These are phyloP conservation scores for Macrosteles quadrilineatus DNA, from an alignment of 1,140 invertebrate genomes.

Conservation along the genomic window DNA sequence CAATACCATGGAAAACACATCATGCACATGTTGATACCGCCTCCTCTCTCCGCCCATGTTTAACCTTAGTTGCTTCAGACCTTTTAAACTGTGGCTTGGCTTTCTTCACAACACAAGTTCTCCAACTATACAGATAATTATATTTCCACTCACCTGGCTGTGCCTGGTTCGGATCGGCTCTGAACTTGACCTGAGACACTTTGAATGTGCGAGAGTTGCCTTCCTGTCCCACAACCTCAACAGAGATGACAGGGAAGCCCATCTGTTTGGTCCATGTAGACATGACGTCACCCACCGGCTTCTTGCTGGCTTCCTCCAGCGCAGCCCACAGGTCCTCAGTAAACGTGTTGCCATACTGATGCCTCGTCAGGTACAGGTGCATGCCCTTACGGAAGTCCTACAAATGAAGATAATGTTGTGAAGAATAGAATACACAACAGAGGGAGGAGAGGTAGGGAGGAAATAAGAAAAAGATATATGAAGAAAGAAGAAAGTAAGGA, in stretches of 20 bases:
- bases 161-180: slow-evolving; percentile 57
- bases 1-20: too few species aligned
- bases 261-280: slow-evolving; percentile 92
- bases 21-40: too few species aligned
- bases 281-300: slow-evolving; percentile 92
- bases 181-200: slow-evolving; percentile 83
- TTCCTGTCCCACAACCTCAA: slow-evolving; percentile 42
- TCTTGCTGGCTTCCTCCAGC: slow-evolving; percentile 84
- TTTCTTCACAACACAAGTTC: too few species aligned
- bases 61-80: too few species aligned
- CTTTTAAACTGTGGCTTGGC: too few species aligned
- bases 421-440: too few species aligned
- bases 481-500: too few species aligned
- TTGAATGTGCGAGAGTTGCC: slow-evolving; percentile 65
- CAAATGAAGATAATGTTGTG: slow-evolving; percentile 37
- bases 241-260: slow-evolving; percentile 78
- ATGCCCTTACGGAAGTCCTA: slow-evolving; percentile 92
- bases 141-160: too few species aligned
- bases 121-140: too few species aligned
- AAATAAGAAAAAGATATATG: too few species aligned
- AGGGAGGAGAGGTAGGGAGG: too few species aligned
- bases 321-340: slow-evolving; percentile 95
- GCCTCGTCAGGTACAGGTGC: slow-evolving; percentile 86
- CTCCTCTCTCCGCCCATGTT: too few species aligned
- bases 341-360: slow-evolving; percentile 88